phyloP scores from a whole-genome alignment of 2,888 invertebrate species.

The Imbricaverruca yamaguchii region DNA sequence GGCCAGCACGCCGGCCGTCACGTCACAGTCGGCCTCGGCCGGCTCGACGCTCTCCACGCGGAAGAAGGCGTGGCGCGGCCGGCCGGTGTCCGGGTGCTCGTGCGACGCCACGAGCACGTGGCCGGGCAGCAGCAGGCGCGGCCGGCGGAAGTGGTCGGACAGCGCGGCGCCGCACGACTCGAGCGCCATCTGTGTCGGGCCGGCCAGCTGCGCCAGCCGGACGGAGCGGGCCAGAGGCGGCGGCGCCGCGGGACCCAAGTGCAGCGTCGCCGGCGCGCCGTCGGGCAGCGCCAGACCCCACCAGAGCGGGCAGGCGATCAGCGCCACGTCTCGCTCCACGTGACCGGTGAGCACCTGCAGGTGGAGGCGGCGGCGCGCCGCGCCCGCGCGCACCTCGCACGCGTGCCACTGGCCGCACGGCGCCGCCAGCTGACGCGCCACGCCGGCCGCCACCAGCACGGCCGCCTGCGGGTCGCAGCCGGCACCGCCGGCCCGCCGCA shows the following conservation, averaged over 20 bases:
- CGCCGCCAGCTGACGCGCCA: not conserved
- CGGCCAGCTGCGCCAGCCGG: not conserved
- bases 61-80: not conserved
- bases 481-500: not conserved
- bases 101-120: not conserved
- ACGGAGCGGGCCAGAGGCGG: not conserved
- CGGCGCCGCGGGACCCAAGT: not conserved
- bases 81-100: not conserved
- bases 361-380: not conserved
- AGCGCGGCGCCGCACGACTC: not conserved
- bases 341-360: not conserved
- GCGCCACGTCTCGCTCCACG: not conserved
- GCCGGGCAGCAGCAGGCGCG: slow-evolving; percentile 4
- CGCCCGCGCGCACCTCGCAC: not conserved
- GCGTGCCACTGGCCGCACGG: not conserved
- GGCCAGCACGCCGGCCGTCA: not conserved
- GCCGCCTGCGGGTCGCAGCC: not conserved
- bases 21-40: not conserved
- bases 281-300: not conserved
- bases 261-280: not conserved
- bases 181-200: not conserved
- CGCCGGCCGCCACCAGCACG: not conserved
- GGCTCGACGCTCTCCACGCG: not conserved
- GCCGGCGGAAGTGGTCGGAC: not conserved
- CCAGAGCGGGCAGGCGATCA: not conserved